phyloP scores from a whole-genome alignment of 2,113 vertebrate genomes.

The Caloenas nicobarica region DNA sequence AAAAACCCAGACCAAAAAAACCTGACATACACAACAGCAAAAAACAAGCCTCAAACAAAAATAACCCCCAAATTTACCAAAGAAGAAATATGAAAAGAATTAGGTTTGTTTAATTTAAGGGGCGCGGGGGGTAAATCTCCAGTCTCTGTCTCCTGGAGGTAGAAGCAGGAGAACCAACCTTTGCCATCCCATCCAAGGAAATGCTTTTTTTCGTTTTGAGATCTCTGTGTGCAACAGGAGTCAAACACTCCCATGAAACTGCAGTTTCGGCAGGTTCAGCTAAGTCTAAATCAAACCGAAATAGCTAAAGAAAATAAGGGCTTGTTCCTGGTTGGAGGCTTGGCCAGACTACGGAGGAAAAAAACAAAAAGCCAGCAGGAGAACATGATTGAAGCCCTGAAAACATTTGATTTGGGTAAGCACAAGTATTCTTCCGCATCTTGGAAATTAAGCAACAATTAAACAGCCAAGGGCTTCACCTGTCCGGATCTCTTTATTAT shows the following conservation, averaged over 20 bases:
- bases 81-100: neutral
- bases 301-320: conserved; percentile 19
- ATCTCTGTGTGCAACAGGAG: neutral
- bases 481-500: neutral
- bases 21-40: no score
- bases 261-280: neutral
- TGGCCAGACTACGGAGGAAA: neutral
- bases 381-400: neutral
- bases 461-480: neutral
- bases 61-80: neutral
- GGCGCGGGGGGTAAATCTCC: neutral
- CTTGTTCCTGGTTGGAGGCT: neutral
- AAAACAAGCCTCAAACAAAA: neutral
- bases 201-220: neutral
- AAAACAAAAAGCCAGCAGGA: neutral
- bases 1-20: no score
- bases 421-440: neutral
- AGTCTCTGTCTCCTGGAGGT: neutral
- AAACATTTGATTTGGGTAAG: neutral
- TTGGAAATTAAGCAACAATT: neutral
- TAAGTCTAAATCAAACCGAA: conserved; percentile 16
- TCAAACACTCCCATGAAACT: neutral
- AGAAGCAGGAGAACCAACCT: neutral
- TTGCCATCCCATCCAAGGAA: neutral
- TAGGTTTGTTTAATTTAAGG: neutral